phyloP scores from a whole-genome alignment of 2,888 invertebrate species.

The Caenorhabditis becei region DNA sequence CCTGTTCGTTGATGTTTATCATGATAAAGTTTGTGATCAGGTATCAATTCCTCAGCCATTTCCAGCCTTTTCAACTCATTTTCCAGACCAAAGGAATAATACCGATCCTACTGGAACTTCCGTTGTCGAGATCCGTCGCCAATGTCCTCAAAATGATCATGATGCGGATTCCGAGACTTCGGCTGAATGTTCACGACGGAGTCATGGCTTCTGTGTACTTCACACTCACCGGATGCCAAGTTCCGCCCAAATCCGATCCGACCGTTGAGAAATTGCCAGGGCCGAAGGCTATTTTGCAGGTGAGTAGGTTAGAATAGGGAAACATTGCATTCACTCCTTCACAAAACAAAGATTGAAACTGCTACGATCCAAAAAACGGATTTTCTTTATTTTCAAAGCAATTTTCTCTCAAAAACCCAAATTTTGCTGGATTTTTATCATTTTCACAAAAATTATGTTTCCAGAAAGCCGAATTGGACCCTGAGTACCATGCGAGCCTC shows the following conservation, averaged over 20 bases:
- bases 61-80: too few relatives aligned
- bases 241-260: conserved; percentile 76
- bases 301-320: not conserved
- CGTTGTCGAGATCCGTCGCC: conserved; percentile 89
- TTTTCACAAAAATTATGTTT: too few relatives aligned
- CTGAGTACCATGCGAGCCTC: conserved; percentile 89
- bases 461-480: conserved; percentile 43
- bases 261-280: conserved; percentile 65
- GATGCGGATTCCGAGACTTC: conserved; percentile 90
- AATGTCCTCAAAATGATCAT: conserved; percentile 93
- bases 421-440: too few relatives aligned
- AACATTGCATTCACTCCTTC: too few relatives aligned
- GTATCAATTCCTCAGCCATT: too few relatives aligned
- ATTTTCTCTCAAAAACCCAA: too few relatives aligned
- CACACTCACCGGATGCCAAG: conserved; percentile 66
- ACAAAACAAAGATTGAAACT: too few relatives aligned
- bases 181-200: conserved; percentile 93
- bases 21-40: conserved; percentile 85
- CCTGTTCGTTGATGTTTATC: conserved; percentile 90
- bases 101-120: conserved; percentile 93
- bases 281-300: conserved; percentile 56
- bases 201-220: conserved; percentile 91
- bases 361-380: too few relatives aligned
- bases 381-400: too few relatives aligned
- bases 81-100: conserved; percentile 88